Percentiles rank a stretch among this genome's conserved stretches.
Evolutionary conservation across 2,797 vertebrate species (phyloP).

Genomic region (Martes flavigula): DNA sequence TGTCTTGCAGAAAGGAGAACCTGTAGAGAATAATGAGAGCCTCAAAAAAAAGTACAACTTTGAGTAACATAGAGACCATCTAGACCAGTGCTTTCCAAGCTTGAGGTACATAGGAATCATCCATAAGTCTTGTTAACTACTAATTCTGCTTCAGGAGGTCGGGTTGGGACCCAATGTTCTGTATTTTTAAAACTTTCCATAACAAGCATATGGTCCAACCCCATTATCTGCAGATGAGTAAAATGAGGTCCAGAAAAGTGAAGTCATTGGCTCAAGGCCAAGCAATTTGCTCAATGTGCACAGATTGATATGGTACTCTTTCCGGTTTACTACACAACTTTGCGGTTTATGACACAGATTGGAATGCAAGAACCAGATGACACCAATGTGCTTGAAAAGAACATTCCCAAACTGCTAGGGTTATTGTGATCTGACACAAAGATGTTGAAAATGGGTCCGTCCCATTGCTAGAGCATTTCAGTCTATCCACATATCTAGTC

Average conservation of each 20-base stretch:
- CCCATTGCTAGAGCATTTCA: neutral
- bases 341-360: neutral
- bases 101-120: neutral
- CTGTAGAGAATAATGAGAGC: neutral
- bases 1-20: neutral
- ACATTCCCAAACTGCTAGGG: neutral
- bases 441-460: neutral
- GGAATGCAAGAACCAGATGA: neutral
- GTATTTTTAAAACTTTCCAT: neutral
- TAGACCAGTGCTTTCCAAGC: neutral
- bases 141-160: neutral
- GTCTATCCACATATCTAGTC: neutral
- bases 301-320: neutral
- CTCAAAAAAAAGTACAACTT: neutral
- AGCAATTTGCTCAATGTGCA: neutral
- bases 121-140: neutral
- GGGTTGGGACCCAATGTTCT: neutral
- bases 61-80: neutral
- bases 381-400: neutral
- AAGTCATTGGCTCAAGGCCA: neutral
- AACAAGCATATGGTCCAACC: neutral
- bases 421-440: neutral
- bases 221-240: neutral
- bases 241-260: neutral
- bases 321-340: neutral